A percentile compares a stretch with the other conserved stretches of the same genome.
Conservation (phyloP, 2,797 vertebrate genomes). For the Pipistrellus pipistrellus region DNA sequence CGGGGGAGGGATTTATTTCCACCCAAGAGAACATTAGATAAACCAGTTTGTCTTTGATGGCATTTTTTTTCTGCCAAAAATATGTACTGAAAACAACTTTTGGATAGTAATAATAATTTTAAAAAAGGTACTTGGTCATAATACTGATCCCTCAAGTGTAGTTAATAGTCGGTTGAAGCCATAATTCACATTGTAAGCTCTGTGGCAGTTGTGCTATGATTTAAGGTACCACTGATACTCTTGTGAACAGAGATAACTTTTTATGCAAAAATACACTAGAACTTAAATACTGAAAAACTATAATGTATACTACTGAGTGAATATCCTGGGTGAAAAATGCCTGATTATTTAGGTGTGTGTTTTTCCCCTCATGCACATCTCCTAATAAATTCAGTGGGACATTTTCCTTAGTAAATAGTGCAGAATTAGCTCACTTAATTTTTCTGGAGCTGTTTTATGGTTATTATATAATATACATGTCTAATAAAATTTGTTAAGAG, state of each 20-base stretch:
- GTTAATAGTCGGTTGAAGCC: conserved; percentile 52
- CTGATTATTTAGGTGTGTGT: not conserved
- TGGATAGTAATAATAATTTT: conserved; percentile 61
- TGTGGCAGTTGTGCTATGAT: not conserved
- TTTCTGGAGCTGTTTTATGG: conserved; percentile 67
- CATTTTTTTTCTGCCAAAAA: conserved; percentile 63
- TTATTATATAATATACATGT: conserved; percentile 43
- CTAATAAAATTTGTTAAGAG: conserved; percentile 70
- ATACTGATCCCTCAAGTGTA: conserved; percentile 73
- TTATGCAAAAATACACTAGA: conserved; percentile 63
- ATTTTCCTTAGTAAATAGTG: conserved; percentile 63
- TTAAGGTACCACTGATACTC: not conserved
- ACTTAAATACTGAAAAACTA: conserved; percentile 41
- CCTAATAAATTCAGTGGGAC: conserved; percentile 1
- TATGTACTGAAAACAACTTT: conserved; percentile 51
- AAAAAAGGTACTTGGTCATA: conserved; percentile 68
- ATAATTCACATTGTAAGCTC: conserved; percentile 64
- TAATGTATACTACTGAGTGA: not conserved
- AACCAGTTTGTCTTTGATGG: conserved; percentile 55
- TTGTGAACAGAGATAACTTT: conserved; percentile 26
- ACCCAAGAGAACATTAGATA: conserved; percentile 60
- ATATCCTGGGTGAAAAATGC: not conserved
- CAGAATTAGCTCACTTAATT: conserved; percentile 75
- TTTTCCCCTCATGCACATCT: conserved; percentile 1
- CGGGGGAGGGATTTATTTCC: conserved; percentile 52